Evolutionary conservation across 2,888 invertebrate species (phyloP), one percentile per base, ranked within the genome.

Genomic region (Ommatoiulus sabulosus): DNA sequence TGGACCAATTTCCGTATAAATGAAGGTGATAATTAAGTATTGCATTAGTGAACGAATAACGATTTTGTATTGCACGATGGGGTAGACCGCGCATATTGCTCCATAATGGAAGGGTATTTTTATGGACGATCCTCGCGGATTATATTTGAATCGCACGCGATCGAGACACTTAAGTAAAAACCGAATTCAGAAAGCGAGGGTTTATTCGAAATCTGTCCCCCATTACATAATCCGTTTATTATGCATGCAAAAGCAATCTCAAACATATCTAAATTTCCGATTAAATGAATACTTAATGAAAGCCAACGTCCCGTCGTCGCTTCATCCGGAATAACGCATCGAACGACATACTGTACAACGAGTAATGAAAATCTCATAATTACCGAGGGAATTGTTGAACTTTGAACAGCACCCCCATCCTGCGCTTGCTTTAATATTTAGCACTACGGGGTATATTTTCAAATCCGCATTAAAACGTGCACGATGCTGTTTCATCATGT

Each of bases 181-280:
- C 63, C 20, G 0, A 63, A 63, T 63, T 63, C n/a, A 20, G 4
- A n/a, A 20, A 5, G 20, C 63, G 63, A 63, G 17, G 12, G 17
- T 17, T 5, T 17, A 20, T n/a, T 63, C 20, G n/a, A 63, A 20
- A n/a, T n/a, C 20, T 20, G n/a, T n/a, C 20, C 63, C 20, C 17
- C 7, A 63, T 63, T 63, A n/a, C n/a, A 63, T 63, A 63, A 63
- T 63, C 63, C 63, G 20, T 7, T 63, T n/a, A n/a, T 63, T 63
- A 63, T 20, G 20, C 63, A 63, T 63, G 63, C n/a, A 63, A 63
- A 63, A 63, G 63, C 63, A 63, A 63, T 63, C 63, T n/a, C 63
- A 20, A 20, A n/a, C 20, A 63, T 63, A 63, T 63, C 63, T 20
- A 20, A 20, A 63, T 7, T 63, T 63, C 20, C 17, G 63, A 63